phyloP scores from a whole-genome alignment of 2,888 invertebrate genomes.

The Junonia oenone region DNA sequence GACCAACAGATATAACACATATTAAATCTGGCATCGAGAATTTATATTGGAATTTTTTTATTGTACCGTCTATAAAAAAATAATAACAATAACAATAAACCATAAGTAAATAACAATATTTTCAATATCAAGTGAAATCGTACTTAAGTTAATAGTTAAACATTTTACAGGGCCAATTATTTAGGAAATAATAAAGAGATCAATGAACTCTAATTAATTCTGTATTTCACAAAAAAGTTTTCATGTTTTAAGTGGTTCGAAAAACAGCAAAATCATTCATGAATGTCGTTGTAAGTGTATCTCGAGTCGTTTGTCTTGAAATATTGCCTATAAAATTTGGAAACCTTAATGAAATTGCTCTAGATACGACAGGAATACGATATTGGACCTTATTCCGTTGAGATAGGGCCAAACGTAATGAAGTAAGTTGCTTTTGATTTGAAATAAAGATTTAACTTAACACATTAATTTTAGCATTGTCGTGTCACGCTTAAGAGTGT shows the following conservation, averaged over 20 bases:
- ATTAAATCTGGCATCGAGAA: not conserved
- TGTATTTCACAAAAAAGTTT: constrained; percentile 1
- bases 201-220: not conserved
- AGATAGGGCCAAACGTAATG: not conserved
- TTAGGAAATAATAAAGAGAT: not conserved
- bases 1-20: not conserved
- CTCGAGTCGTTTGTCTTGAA: constrained; percentile 19
- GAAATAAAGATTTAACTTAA: not conserved
- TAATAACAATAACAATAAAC: not conserved
- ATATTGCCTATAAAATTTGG: constrained; percentile 25
- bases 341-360: constrained; percentile 14
- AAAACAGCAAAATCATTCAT: constrained; percentile 16
- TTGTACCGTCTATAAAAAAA: too few relatives aligned
- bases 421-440: not conserved
- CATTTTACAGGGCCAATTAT: constrained; percentile 3
- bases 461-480: not conserved
- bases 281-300: constrained; percentile 26
- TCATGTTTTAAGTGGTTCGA: constrained; percentile 11
- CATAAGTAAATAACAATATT: not conserved
- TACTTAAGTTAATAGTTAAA: not conserved
- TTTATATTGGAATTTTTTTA: not conserved
- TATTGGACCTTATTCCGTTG: not conserved
- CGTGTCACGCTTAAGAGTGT: not conserved
- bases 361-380: not conserved
- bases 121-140: not conserved